A percentile compares a stretch with the other conserved stretches of the same genome.
Conservation (phyloP, 2,888 invertebrate genomes). For the Phortica magna region DNA sequence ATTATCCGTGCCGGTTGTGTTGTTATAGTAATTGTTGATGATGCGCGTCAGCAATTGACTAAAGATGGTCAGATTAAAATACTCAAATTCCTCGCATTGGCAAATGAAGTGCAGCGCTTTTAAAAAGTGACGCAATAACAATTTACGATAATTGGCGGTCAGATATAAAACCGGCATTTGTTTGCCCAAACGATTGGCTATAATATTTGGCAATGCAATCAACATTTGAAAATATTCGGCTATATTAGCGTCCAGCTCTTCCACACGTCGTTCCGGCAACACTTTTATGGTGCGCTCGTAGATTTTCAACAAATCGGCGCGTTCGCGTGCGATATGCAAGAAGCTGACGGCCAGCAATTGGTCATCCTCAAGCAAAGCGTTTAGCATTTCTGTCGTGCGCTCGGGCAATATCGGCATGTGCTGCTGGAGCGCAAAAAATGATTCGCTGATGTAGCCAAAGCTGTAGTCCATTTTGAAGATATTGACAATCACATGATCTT, state of each 20-base stretch:
- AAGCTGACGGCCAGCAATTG: conserved; percentile 62
- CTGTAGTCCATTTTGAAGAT: conserved; percentile 72
- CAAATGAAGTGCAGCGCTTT: conserved; percentile 82
- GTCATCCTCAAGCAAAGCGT: conserved; percentile 63
- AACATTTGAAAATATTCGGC: conserved; percentile 82
- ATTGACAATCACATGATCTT: conserved; percentile 58
- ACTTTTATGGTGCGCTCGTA: conserved; percentile 60
- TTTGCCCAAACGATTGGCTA: conserved; percentile 83
- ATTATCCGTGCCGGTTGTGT: conserved; percentile 76
- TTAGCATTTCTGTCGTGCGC: conserved; percentile 55
- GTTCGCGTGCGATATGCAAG: conserved; percentile 62
- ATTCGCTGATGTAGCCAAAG: conserved; percentile 64
- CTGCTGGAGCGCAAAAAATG: conserved; percentile 59
- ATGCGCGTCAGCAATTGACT: conserved; percentile 82
- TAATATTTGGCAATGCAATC: conserved; percentile 83
- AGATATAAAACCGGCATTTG: conserved; percentile 81
- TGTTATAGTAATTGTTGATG: conserved; percentile 80
- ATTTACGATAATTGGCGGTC: conserved; percentile 80
- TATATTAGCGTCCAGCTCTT: conserved; percentile 76
- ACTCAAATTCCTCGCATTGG: conserved; percentile 56
- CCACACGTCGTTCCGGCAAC: conserved; percentile 54
- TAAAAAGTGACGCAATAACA: conserved; percentile 82
- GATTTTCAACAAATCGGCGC: conserved; percentile 50
- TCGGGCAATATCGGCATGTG: conserved; percentile 52
- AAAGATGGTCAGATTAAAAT: conserved; percentile 74